Percentiles rank a stretch among this genome's conserved stretches.
Conservation (phyloP, 2,113 vertebrate species). For the Scolopax mira region DNA sequence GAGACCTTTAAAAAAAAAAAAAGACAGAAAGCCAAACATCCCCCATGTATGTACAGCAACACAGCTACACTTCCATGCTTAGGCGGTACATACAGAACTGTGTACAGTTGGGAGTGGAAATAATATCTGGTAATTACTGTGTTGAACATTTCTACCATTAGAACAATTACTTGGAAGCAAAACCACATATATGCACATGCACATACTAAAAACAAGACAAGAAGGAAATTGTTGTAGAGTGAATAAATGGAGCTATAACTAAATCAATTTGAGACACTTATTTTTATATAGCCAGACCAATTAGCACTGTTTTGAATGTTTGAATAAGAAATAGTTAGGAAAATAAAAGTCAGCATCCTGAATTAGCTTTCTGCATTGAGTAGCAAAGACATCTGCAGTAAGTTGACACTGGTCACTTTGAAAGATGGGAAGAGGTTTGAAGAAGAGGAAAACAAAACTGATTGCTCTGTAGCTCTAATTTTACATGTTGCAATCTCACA, state of each 20-base stretch:
- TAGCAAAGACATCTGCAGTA: neutral
- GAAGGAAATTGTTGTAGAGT: neutral
- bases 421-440: neutral
- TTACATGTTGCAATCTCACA: neutral
- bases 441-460: no score
- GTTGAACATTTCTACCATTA: neutral
- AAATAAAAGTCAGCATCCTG: neutral
- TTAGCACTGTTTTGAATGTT: neutral
- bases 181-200: neutral
- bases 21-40: neutral
- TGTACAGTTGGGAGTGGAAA: neutral
- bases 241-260: neutral
- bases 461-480: neutral
- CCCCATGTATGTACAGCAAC: fast-evolving
- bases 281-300: neutral
- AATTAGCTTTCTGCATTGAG: neutral
- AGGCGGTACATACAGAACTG: neutral
- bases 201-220: neutral
- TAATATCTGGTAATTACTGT: neutral
- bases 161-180: neutral
- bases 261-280: neutral
- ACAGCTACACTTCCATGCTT: neutral
- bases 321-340: neutral
- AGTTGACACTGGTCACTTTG: neutral
- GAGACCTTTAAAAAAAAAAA: neutral